Evolutionary conservation across 2,888 invertebrate genomes (phyloP).

Genomic region (Plusia festucae): DNA sequence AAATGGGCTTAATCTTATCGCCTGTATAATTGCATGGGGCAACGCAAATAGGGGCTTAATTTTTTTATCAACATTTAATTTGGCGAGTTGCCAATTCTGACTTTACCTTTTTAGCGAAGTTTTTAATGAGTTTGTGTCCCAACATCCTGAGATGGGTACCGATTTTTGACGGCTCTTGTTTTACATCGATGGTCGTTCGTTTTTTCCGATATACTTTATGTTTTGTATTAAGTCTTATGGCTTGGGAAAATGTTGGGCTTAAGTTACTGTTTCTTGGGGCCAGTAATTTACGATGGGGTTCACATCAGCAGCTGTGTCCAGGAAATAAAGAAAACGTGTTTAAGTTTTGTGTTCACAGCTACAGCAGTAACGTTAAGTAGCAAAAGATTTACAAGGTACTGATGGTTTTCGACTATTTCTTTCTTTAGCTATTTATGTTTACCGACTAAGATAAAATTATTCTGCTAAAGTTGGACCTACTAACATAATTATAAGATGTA

Average conservation of each 20-base stretch:
- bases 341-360: constrained; percentile 16
- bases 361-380: constrained; percentile 9
- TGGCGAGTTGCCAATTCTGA: constrained; percentile 64
- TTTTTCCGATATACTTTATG: constrained; percentile 2
- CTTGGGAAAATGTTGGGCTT: neutral
- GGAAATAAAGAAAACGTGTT: constrained; percentile 14
- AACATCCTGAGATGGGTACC: constrained; percentile 30
- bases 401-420: neutral
- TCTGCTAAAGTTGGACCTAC: constrained; percentile 1
- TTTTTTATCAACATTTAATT: constrained; percentile 69
- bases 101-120: constrained; percentile 41
- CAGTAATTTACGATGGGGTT: constrained; percentile 11
- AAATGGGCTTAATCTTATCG: constrained; percentile 79
- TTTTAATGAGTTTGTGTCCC: constrained; percentile 55
- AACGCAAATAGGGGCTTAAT: constrained; percentile 68
- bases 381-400: constrained; percentile 42
- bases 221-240: constrained; percentile 7
- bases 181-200: constrained; percentile 25
- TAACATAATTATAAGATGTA: too few relatives aligned
- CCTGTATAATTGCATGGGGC: constrained; percentile 73
- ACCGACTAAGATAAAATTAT: too few relatives aligned
- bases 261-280: constrained; percentile 6
- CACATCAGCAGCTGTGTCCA: constrained; percentile 18
- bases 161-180: constrained; percentile 39
- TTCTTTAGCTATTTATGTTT: constrained; percentile 11